These are phyloP conservation scores for Erinaceus europaeus DNA, from an alignment of 2,113 vertebrate species.

Conservation along the genomic window DNA sequence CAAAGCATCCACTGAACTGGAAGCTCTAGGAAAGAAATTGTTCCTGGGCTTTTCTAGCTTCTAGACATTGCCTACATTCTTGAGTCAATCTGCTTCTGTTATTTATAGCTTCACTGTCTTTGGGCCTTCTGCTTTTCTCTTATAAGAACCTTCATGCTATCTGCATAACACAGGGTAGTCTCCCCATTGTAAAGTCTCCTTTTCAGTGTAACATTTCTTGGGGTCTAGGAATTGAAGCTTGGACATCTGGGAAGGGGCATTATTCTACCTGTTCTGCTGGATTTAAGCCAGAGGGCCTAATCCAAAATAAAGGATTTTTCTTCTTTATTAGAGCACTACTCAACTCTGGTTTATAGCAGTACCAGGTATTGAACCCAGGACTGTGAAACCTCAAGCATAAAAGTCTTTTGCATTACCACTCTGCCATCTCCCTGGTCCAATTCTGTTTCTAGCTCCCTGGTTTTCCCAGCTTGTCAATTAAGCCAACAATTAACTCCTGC, in stretches of 20 bases:
- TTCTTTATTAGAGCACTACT: no score
- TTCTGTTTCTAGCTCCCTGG: neutral
- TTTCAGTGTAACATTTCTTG: neutral
- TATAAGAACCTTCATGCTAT: neutral
- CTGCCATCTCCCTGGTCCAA: no score
- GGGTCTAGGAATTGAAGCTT: neutral
- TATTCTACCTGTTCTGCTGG: neutral
- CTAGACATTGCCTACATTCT: neutral
- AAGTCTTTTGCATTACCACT: no score
- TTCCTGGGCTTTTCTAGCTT: neutral
- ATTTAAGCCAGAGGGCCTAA: neutral
- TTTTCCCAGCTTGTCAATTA: neutral
- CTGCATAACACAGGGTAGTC: neutral
- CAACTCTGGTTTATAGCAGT: no score
- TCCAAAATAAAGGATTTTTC: neutral
- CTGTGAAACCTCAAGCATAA: no score
- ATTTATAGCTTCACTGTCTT: no score
- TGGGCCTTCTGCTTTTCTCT: neutral
- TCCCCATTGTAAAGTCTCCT: neutral
- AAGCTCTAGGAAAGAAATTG: neutral
- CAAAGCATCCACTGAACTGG: neutral
- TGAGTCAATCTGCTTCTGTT: no score
- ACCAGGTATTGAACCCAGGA: no score
- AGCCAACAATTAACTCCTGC: neutral
- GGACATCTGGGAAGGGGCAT: accelerated